A percentile compares a stretch with the other conserved stretches of the same genome.
These are phyloP conservation scores for Heptranchias perlo DNA, from an alignment of 2,113 vertebrate genomes.

Conservation along the genomic window DNA sequence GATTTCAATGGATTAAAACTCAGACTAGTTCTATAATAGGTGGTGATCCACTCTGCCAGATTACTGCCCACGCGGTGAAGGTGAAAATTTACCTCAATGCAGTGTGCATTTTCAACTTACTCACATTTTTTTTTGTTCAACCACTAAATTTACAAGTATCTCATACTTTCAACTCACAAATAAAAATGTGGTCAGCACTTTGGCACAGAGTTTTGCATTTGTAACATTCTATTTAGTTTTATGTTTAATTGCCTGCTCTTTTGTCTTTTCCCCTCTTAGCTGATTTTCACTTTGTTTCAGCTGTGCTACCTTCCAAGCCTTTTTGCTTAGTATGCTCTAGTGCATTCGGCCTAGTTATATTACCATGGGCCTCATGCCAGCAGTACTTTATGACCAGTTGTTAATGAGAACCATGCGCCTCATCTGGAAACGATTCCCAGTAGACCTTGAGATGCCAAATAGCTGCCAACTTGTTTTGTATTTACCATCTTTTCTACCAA, in stretches of 20 bases:
- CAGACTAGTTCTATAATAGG: not conserved
- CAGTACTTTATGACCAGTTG: not conserved
- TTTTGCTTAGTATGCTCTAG: not conserved
- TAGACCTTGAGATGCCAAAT: not conserved
- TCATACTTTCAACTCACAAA: not conserved
- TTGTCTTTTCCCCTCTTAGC: not conserved
- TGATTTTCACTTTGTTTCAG: not conserved
- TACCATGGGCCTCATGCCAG: not conserved
- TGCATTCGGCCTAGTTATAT: not conserved
- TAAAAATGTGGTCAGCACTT: not conserved
- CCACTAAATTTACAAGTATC: not conserved
- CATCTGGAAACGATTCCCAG: slow-evolving; percentile 4
- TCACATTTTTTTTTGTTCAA: not conserved
- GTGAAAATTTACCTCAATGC: not conserved
- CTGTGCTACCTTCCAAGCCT: not conserved
- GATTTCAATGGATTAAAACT: not conserved
- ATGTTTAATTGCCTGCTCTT: not conserved
- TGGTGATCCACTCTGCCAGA: not conserved
- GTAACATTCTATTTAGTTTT: not conserved
- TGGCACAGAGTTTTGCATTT: not conserved
- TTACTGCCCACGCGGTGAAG: not conserved
- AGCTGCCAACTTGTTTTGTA: not conserved
- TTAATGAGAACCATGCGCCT: not conserved
- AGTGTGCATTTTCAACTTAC: not conserved
- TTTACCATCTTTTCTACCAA: not conserved